phyloP scores from a whole-genome alignment of 2,888 invertebrate species.

The Yponomeuta sedellus region DNA sequence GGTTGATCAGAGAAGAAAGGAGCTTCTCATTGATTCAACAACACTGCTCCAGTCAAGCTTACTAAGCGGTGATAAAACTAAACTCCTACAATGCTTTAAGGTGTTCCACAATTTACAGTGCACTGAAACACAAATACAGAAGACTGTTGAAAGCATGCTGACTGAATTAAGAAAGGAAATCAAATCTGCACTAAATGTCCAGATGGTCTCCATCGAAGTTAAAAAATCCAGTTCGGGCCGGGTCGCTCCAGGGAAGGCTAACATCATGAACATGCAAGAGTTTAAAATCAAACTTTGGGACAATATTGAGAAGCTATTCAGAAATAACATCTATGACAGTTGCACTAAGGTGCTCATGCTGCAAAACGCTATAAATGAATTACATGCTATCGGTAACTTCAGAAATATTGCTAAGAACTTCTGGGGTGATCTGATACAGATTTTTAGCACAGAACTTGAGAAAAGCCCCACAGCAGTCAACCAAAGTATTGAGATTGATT shows the following conservation, averaged over 20 bases:
- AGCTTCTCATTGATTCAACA: constrained; percentile 87
- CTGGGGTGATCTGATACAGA: constrained; percentile 73
- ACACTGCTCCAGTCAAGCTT: constrained; percentile 88
- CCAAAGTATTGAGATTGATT: constrained; percentile 91
- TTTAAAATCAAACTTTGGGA: constrained; percentile 86
- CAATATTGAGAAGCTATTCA: constrained; percentile 90
- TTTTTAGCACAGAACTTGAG: constrained; percentile 69
- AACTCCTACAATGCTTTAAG: constrained; percentile 79
- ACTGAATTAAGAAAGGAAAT: constrained; percentile 71
- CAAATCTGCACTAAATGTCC: constrained; percentile 67
- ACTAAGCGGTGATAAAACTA: constrained; percentile 82
- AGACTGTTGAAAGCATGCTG: constrained; percentile 70
- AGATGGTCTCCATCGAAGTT: constrained; percentile 60
- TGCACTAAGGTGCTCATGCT: constrained; percentile 81
- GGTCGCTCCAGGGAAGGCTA: constrained; percentile 68
- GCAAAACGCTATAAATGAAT: constrained; percentile 68
- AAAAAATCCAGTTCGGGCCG: constrained; percentile 59
- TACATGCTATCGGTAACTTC: constrained; percentile 70
- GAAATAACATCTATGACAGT: constrained; percentile 82
- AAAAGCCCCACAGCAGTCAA: constrained; percentile 78
- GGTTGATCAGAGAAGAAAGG: constrained; percentile 82
- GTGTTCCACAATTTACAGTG: constrained; percentile 67
- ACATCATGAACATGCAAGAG: constrained; percentile 71
- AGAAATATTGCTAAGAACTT: constrained; percentile 71
- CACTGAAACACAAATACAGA: constrained; percentile 69